Base-by-base conservation (phyloP, 2,797 vertebrate genomes). In the Sorex maritimensis region DNA sequence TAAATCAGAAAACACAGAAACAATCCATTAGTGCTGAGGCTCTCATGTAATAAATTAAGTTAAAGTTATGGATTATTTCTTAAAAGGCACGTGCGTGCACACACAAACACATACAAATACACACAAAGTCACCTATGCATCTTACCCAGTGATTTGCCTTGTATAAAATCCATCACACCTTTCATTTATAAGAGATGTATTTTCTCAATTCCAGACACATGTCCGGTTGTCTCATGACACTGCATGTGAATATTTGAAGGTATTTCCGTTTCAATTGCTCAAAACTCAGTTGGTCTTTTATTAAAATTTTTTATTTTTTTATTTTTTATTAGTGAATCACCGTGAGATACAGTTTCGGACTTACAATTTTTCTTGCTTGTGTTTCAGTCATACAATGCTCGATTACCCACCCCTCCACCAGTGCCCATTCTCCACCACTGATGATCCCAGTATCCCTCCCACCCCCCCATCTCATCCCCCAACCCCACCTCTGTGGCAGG, bases 1-100 rank as follows among this genome's bases (percentile, higher is more conserved):
- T 92, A 96, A 96, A 97, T 97, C 93, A 97, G 93, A 96, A 97
- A 96, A 69, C 74, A n/a, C 19, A 81, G 91, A 92, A 90, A 55
- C 13, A 93, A 23, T 94, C 73, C 65, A 84, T 93, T 88, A 93
- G 67, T 94, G 38, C 63, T 79, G 28, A 93, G 69, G 24, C 34
- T 28, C n/a, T 91, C 81, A 73, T 94, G 1, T 67, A 69, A 95
- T 95, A 81, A 95, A 87, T 87, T 95, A 55, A 91, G 41, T 2
- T 85, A 86, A 74, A 46, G 58, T 61, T 21, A 61, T 21, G 58
- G 26, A 77, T 81, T 94, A 87, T 61, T 90, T 96, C 17, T 81
- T 86, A 13, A 84, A 94, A 86, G 49, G 80, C 0, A 9, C 58
- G 21, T 17, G 21, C 11, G 49, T 34, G 75, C 12, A 71, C 6